Percentiles rank a stretch among this genome's conserved stretches.
Conservation (phyloP, 2,113 vertebrate genomes). For the Helogale parvula region DNA sequence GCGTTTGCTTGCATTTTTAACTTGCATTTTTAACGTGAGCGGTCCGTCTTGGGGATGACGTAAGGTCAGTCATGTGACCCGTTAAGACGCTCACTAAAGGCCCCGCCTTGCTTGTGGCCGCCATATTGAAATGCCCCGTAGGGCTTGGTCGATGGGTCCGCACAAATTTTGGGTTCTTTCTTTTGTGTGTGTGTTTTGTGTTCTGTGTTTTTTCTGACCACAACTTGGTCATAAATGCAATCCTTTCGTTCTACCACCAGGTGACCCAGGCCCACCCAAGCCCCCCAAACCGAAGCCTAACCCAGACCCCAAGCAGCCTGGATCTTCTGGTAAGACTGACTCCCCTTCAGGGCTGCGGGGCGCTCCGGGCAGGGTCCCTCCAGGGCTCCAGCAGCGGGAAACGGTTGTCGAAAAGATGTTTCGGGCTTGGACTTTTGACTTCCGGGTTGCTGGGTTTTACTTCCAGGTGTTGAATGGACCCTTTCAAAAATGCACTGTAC, state of each 20-base stretch:
- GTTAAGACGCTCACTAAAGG: fast-evolving
- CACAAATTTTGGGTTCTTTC: background rate
- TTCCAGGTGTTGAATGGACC: background rate
- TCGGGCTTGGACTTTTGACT: too few relatives aligned
- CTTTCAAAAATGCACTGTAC: fast-evolving
- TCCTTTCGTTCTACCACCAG: background rate
- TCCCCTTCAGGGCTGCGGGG: fast-evolving
- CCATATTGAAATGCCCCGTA: background rate
- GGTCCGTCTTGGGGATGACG: fast-evolving
- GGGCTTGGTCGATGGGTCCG: fast-evolving
- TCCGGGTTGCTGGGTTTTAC: too few relatives aligned
- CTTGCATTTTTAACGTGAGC: background rate
- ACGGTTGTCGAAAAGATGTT: fast-evolving
- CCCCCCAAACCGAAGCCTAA: background rate
- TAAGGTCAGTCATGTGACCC: fast-evolving
- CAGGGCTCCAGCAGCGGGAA: fast-evolving
- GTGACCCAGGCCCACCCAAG: fast-evolving
- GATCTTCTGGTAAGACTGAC: background rate
- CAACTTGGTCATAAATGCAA: fast-evolving
- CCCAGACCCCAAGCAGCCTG: background rate
- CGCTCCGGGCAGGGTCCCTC: fast-evolving
- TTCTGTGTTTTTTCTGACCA: background rate
- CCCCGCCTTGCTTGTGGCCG: fast-evolving
- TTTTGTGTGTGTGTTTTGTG: fast-evolving
- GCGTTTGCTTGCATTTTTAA: background rate